phyloP scores from a whole-genome alignment of 2,113 vertebrate genomes.

The Globicephala melas region DNA sequence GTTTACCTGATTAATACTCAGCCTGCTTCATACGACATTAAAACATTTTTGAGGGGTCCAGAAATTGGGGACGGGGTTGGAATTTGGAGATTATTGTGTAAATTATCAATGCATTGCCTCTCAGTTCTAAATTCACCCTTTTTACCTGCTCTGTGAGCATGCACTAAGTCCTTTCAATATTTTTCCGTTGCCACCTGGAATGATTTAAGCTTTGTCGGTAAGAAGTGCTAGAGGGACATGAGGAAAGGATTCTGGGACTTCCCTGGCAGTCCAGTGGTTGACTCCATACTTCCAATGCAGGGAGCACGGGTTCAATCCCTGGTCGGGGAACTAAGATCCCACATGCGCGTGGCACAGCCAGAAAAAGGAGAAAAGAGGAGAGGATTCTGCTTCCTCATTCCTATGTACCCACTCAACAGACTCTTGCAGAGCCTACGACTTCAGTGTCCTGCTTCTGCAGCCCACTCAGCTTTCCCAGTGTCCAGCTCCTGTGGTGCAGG shows the following conservation, averaged over 20 bases:
- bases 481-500: neutral
- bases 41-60: neutral
- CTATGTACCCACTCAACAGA: neutral
- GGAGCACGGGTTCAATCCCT: too few relatives aligned
- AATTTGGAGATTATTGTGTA: neutral
- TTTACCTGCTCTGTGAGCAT: neutral
- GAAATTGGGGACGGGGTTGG: neutral
- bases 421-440: neutral
- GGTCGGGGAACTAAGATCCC: too few relatives aligned
- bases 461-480: neutral
- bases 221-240: neutral
- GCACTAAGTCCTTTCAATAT: neutral
- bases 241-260: neutral
- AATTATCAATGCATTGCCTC: neutral
- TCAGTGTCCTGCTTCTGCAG: neutral
- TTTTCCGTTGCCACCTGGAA: neutral
- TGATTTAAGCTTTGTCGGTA: neutral
- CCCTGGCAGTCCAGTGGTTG: too few relatives aligned
- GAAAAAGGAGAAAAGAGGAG: neutral
- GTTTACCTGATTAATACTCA: neutral
- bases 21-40: neutral
- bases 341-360: too few relatives aligned
- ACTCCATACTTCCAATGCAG: too few relatives aligned
- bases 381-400: conserved; percentile 12
- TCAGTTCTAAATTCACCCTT: neutral